Base-by-base conservation (phyloP, 2,113 vertebrate species). In the Sinocyclocheilus maitianheensis region DNA sequence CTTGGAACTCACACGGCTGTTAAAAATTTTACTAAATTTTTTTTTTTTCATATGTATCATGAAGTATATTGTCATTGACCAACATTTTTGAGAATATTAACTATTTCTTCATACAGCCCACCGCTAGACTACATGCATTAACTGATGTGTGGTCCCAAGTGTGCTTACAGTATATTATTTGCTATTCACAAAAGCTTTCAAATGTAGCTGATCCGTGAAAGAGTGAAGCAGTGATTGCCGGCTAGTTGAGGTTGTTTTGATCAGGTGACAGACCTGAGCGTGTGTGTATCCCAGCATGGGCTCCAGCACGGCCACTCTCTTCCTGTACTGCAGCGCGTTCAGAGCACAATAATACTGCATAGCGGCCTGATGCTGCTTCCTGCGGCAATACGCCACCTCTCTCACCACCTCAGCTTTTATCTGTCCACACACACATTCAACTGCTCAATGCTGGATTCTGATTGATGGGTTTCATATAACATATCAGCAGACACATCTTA, bases 331-430 rank as follows among this genome's bases (percentile, higher is more conserved):
- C 87, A 99, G 94, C 2, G 97, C 97, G 3, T 99, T 99, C 88
- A 99, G 95, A 83, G 97, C 96, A 30, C 97, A 98, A 91, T 99
- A 99, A 90, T 99, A 99, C 84, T 99, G 98, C 77, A 99, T 93
- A 2, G 97, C 97, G 2, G 97, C 96, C 74, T 97, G 96, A 89
- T 99, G 98, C 91, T 98, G 98, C 87, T 98, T 99, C 93, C 96
- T 96, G 67, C 98, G 93, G 0, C 96, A 95, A 53, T 95, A 96
- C 0, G 97, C 97, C 90, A 99, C 98, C 93, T 99, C 97, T 84
- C 95, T 95, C 80, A 96, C 95, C 18, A 97, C 90, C 89, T 98
- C 97, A 0, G 94, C 86, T 93, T 98, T 99, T 85, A 97, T 90
- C 98, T 99, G 93, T 85, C 8, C 3, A 51, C 37, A 67, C 67